A percentile compares a stretch with the other conserved stretches of the same genome.
Conservation (phyloP, 2,888 invertebrate species). For the Kuschelorhynchus macadamiae region DNA sequence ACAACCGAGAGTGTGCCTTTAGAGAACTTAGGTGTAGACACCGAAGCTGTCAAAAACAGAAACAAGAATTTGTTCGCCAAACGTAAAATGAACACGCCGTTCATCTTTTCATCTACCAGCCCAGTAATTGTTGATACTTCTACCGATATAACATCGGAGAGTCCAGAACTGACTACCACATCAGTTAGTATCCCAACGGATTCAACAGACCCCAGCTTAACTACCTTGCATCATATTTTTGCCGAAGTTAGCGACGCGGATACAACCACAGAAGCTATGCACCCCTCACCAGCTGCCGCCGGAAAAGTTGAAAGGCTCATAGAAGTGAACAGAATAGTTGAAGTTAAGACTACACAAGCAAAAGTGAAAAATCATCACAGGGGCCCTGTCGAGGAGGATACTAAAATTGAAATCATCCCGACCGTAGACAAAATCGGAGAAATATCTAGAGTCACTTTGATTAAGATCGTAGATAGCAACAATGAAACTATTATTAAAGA, state of each 20-base stretch:
- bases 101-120: conserved; percentile 28
- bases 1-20: conserved; percentile 51
- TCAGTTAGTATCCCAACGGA: conserved; percentile 54
- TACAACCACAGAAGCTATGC: conserved; percentile 64
- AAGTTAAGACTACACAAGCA: conserved; percentile 77
- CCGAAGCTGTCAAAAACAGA: conserved; percentile 70
- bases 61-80: conserved; percentile 72
- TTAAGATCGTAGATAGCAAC: conserved; percentile 77
- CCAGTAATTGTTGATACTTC: conserved; percentile 25
- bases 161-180: conserved; percentile 5
- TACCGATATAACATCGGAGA: conserved; percentile 11
- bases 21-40: conserved; percentile 65
- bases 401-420: conserved; percentile 74
- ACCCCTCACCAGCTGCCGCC: conserved; percentile 58
- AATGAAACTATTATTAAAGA: conserved; percentile 50
- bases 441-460: conserved; percentile 78
- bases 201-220: conserved; percentile 52
- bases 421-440: conserved; percentile 78
- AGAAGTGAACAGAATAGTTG: conserved; percentile 79
- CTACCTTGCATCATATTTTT: conserved; percentile 70
- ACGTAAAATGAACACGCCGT: conserved; percentile 63
- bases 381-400: conserved; percentile 62
- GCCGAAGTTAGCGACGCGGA: conserved; percentile 63
- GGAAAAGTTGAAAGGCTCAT: conserved; percentile 73
- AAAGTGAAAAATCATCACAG: conserved; percentile 72